phyloP scores from a whole-genome alignment of 2,797 vertebrate genomes.

The Sus cebifrons region DNA sequence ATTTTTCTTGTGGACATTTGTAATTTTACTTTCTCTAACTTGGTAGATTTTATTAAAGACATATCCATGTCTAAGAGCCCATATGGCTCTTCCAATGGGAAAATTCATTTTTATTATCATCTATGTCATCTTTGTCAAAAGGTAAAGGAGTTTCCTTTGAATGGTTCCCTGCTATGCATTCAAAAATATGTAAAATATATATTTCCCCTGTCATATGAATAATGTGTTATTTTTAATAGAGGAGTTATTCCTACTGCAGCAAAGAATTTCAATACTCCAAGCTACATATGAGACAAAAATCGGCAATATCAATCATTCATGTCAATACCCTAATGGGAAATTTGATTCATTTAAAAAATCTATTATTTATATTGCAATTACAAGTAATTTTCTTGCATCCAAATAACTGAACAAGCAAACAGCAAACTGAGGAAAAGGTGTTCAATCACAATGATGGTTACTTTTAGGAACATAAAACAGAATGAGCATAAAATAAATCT shows the following conservation, averaged over 20 bases:
- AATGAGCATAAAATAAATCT: not conserved
- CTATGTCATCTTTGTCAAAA: conserved; percentile 21
- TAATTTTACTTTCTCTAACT: not conserved
- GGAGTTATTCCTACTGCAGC: not conserved
- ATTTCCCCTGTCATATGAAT: not conserved
- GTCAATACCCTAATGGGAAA: conserved; percentile 47
- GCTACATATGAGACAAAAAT: not conserved
- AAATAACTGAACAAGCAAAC: conserved; percentile 62
- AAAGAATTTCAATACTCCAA: conserved; percentile 57
- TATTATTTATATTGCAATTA: conserved; percentile 69
- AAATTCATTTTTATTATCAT: conserved; percentile 18
- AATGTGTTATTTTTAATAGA: conserved; percentile 45
- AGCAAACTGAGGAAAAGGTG: conserved; percentile 5
- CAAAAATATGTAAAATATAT: conserved; percentile 39
- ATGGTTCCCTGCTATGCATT: not conserved
- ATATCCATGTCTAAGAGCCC: conserved; percentile 11
- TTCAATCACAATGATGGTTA: conserved; percentile 22
- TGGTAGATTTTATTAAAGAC: conserved; percentile 41
- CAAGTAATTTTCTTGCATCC: conserved; percentile 16
- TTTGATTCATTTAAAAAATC: conserved; percentile 56
- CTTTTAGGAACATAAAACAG: conserved; percentile 5
- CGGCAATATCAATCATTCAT: conserved; percentile 54
- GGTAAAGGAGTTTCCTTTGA: conserved; percentile 47
- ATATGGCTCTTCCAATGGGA: not conserved
- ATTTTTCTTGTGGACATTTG: not conserved